These are phyloP conservation scores for Doryteuthis pealeii DNA, from an alignment of 1,140 invertebrate species.

Conservation along the genomic window DNA sequence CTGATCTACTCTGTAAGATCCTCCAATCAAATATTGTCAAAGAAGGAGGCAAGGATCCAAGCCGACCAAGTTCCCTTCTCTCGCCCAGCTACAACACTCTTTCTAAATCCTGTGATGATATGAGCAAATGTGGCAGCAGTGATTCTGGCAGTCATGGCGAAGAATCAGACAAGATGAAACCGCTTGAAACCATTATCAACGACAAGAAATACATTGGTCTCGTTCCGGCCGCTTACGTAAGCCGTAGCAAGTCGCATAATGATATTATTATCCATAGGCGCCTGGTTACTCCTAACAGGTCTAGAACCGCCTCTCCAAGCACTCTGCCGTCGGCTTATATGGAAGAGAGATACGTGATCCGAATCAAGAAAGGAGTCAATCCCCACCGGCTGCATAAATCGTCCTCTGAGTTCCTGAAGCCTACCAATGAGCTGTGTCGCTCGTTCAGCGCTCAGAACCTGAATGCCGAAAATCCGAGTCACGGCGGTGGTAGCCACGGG, in stretches of 20 bases:
- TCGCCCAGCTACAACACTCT: not conserved
- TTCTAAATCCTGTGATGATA: not conserved
- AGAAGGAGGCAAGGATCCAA: not conserved
- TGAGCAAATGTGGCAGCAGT: not conserved
- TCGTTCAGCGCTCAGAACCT: not conserved
- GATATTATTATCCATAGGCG: not conserved
- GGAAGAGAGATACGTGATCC: not conserved
- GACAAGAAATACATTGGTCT: constrained; percentile 7
- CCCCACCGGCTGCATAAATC: not conserved
- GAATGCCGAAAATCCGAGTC: no score
- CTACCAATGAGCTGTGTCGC: not conserved
- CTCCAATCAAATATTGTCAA: not conserved
- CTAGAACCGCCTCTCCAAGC: not conserved
- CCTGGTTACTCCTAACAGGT: not conserved
- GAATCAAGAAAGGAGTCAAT: not conserved
- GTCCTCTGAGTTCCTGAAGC: not conserved
- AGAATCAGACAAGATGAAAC: not conserved
- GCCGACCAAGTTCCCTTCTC: not conserved
- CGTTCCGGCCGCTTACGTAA: not conserved
- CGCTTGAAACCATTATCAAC: not conserved
- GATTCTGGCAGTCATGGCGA: no score
- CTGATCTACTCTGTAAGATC: not conserved
- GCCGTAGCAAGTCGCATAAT: constrained; percentile 1
- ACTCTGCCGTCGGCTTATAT: not conserved
- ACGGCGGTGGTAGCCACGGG: no score